Evolutionary conservation across 2,888 invertebrate species (phyloP).

Genomic region (Mythimna vitellina): DNA sequence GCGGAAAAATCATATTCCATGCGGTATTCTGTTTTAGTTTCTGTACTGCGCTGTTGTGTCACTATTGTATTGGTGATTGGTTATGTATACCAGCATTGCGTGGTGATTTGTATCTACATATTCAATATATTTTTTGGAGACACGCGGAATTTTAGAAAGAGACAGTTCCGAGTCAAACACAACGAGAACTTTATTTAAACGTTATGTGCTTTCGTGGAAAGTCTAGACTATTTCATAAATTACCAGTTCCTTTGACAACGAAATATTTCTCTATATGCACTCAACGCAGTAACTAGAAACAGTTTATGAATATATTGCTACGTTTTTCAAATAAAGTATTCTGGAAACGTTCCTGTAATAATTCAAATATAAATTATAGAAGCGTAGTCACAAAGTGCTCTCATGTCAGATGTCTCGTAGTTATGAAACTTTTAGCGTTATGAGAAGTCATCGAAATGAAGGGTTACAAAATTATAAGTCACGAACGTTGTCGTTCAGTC

Average conservation of each 20-base stretch:
- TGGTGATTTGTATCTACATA: background rate
- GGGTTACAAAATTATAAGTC: slow-evolving; percentile 66
- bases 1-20: slow-evolving; percentile 58
- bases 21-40: slow-evolving; percentile 28
- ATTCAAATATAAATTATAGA: slow-evolving; percentile 52
- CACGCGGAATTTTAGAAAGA: background rate
- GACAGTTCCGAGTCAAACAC: background rate
- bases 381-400: slow-evolving; percentile 43
- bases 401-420: slow-evolving; percentile 42
- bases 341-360: slow-evolving; percentile 38
- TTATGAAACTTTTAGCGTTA: slow-evolving; percentile 62
- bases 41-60: background rate
- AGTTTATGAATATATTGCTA: slow-evolving; percentile 39
- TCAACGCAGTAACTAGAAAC: slow-evolving; percentile 16
- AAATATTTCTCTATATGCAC: slow-evolving; percentile 17
- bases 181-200: background rate
- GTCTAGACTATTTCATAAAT: slow-evolving; percentile 27
- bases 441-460: slow-evolving; percentile 65
- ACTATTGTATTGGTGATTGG: slow-evolving; percentile 6
- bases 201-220: background rate
- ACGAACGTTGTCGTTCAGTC: slow-evolving; percentile 51
- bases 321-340: slow-evolving; percentile 30
- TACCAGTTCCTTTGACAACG: slow-evolving; percentile 12
- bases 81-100: background rate
- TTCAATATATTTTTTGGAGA: background rate